These are phyloP conservation scores for Cryptoprocta ferox DNA, from an alignment of 2,797 vertebrate species.

Conservation along the genomic window DNA sequence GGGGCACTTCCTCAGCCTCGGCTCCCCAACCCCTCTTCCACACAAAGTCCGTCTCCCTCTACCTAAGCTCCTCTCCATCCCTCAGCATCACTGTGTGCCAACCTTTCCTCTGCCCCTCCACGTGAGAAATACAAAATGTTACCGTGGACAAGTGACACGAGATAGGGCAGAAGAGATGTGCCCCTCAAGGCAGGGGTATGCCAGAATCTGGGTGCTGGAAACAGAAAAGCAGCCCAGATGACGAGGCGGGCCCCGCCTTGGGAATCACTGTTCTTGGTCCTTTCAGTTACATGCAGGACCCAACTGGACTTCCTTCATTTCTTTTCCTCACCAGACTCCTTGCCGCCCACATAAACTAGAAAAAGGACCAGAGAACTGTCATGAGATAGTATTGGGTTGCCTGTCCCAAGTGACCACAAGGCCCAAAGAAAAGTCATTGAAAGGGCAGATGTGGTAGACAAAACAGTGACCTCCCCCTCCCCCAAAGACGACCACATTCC, in stretches of 20 bases:
- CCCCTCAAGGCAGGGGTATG: not conserved
- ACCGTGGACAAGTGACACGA: not conserved
- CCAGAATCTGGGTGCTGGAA: not conserved
- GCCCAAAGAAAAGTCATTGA: not conserved
- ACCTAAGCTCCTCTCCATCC: not conserved
- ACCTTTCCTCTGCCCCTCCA: not conserved
- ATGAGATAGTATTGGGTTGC: not conserved
- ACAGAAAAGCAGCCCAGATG: not conserved
- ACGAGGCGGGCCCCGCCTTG: rapidly evolving
- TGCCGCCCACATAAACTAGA: not conserved
- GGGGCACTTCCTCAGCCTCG: not conserved
- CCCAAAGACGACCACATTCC: not conserved
- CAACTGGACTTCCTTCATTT: not conserved
- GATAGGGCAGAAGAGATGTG: not conserved
- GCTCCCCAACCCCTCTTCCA: not conserved
- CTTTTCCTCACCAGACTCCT: not conserved
- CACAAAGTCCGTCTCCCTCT: not conserved
- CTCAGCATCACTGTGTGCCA: not conserved
- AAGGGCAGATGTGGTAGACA: not conserved
- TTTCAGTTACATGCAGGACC: not conserved
- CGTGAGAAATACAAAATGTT: not conserved
- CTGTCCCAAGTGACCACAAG: not conserved
- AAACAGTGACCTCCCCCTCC: not conserved
- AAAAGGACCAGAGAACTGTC: not conserved
- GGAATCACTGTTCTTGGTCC: not conserved